These are phyloP conservation scores for Poeciliopsis prolifica DNA, from an alignment of 2,113 vertebrate genomes.

Conservation along the genomic window DNA sequence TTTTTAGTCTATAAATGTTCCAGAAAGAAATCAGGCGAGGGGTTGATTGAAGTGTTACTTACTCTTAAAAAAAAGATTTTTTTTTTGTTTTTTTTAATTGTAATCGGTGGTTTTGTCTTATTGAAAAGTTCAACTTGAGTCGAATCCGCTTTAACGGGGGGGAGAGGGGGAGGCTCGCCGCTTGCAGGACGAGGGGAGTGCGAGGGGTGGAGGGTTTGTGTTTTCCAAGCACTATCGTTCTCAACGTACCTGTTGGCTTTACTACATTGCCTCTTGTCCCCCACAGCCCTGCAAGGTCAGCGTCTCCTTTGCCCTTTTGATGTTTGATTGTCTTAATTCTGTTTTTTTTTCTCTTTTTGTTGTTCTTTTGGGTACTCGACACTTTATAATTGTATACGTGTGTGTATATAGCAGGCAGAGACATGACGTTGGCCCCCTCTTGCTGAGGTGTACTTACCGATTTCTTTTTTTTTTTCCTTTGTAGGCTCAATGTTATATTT, in stretches of 20 bases:
- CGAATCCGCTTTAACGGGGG: slow-evolving; percentile 71
- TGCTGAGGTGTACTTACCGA: slow-evolving; percentile 75
- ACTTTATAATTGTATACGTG: slow-evolving; percentile 84
- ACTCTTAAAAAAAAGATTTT: slow-evolving; percentile 71
- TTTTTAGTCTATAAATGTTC: slow-evolving; percentile 69
- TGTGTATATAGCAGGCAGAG: slow-evolving; percentile 81
- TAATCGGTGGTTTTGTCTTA: slow-evolving; percentile 66
- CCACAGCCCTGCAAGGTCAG: slow-evolving; percentile 70
- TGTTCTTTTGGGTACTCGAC: slow-evolving; percentile 86
- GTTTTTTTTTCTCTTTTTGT: slow-evolving; percentile 68
- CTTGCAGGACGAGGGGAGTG: slow-evolving; percentile 62
- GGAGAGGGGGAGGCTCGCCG: too few relatives aligned
- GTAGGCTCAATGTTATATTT: slow-evolving; percentile 77
- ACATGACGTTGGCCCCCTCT: slow-evolving; percentile 75
- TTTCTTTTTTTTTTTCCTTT: slow-evolving; percentile 60
- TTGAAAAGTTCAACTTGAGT: slow-evolving; percentile 68
- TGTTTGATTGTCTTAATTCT: slow-evolving; percentile 75
- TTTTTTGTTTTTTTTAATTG: slow-evolving; percentile 23
- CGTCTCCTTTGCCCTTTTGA: slow-evolving; percentile 64
- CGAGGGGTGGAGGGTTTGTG: slow-evolving; percentile 70
- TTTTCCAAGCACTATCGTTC: slow-evolving; percentile 81
- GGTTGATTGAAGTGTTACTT: slow-evolving; percentile 83
- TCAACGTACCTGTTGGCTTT: slow-evolving; percentile 70
- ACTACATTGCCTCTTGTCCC: slow-evolving; percentile 75
- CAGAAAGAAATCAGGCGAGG: slow-evolving; percentile 79